Conservation (phyloP, 2,113 vertebrate species). For the Oostethus manadensis region DNA sequence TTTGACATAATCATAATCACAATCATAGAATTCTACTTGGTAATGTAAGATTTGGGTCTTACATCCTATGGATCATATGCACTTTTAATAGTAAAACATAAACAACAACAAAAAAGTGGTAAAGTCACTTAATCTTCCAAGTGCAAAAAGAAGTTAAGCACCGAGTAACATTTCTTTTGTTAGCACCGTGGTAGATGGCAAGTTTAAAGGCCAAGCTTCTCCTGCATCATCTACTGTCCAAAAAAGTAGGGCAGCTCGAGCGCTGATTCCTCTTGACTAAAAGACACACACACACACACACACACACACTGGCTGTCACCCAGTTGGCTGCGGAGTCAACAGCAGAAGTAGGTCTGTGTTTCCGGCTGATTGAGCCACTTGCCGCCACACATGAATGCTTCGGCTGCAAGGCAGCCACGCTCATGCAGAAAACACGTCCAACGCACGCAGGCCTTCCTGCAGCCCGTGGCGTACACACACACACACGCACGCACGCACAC, state of each 20-base stretch:
- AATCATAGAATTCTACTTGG: no score
- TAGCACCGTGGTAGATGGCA: no score
- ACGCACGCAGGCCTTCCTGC: conserved; percentile 28
- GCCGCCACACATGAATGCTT: conserved; percentile 37
- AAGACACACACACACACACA: conserved; percentile 14
- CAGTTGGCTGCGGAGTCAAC: conserved; percentile 16
- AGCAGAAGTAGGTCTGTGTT: conserved; percentile 58
- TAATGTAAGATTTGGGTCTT: no score
- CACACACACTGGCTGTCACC: not conserved
- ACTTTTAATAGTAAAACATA: no score
- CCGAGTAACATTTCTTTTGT: no score
- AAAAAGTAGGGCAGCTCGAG: conserved; percentile 33
- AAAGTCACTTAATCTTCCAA: no score
- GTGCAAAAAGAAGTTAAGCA: no score
- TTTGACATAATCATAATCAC: no score
- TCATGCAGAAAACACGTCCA: conserved; percentile 41
- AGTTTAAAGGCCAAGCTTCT: not conserved
- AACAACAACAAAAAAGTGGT: no score
- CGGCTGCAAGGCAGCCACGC: conserved; percentile 34
- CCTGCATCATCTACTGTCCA: conserved; percentile 13
- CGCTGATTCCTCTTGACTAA: conserved; percentile 18
- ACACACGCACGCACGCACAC: conserved; percentile 1
- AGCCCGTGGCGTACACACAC: conserved; percentile 3
- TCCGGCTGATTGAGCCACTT: conserved; percentile 50
- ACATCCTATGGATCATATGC: no score